phyloP scores from a whole-genome alignment of 2,888 invertebrate species.

The Synanthedon myopaeformis region DNA sequence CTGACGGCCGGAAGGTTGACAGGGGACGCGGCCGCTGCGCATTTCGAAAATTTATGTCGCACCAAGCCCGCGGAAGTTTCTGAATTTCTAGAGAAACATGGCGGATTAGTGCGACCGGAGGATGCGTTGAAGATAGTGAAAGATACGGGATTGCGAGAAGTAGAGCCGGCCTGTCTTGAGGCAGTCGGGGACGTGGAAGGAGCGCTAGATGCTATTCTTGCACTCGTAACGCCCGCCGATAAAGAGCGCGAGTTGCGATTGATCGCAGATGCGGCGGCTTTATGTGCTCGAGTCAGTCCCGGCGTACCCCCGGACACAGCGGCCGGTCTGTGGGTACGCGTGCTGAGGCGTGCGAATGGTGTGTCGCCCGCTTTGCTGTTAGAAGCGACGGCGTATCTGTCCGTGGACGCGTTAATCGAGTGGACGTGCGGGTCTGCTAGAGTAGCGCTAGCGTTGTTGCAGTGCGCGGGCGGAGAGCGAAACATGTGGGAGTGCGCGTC shows the following conservation, averaged over 20 bases:
- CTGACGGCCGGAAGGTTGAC: slow-evolving; percentile 18
- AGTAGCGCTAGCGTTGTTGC: slow-evolving; percentile 23
- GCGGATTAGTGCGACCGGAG: slow-evolving; percentile 48
- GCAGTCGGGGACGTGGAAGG: slow-evolving; percentile 46
- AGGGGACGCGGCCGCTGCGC: slow-evolving; percentile 10
- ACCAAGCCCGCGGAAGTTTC: slow-evolving; percentile 29
- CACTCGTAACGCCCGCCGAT: slow-evolving; percentile 18
- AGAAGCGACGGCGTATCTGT: slow-evolving; percentile 42
- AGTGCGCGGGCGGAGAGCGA: slow-evolving; percentile 12
- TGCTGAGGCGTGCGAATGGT: slow-evolving; percentile 15
- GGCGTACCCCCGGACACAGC: slow-evolving; percentile 1
- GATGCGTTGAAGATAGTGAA: slow-evolving; percentile 41
- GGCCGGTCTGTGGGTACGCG: slow-evolving; percentile 3
- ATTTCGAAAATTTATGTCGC: slow-evolving; percentile 22
- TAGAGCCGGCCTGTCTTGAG: slow-evolving; percentile 51
- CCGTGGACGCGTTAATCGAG: slow-evolving; percentile 24
- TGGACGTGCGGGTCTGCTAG: slow-evolving; percentile 23
- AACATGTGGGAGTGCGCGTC: slow-evolving; percentile 26
- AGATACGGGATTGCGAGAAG: slow-evolving; percentile 31
- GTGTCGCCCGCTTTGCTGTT: slow-evolving; percentile 35
- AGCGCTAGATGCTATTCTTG: slow-evolving; percentile 41
- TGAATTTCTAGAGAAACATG: slow-evolving; percentile 32
- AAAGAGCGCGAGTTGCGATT: slow-evolving; percentile 34
- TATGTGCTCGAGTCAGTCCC: slow-evolving; percentile 8
- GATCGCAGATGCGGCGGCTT: slow-evolving; percentile 20